Evolutionary conservation across 2,797 vertebrate genomes (phyloP), one percentile per base, ranked within the genome.

Genomic region (Coregonus suidteri): DNA sequence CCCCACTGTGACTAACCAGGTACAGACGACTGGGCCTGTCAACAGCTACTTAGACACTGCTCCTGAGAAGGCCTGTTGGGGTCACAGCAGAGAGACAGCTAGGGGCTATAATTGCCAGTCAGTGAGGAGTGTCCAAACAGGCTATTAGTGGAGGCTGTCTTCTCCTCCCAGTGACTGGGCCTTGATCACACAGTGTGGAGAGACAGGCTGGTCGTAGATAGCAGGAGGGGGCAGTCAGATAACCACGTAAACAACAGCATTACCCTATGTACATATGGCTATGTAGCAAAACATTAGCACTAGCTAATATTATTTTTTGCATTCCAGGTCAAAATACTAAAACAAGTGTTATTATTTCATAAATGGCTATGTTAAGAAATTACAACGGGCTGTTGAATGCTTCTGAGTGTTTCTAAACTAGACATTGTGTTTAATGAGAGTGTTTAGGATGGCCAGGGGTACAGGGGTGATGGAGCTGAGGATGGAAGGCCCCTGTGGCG

Each of bases 51-150:
- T 84, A 81, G 87, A 82, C 75, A 65, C 20, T 37, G 37, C 41
- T 41, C 37, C 25, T 20, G 73, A 20, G 20, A 11, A 3, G 41
- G 25, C 41, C 47, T 77, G 76, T 70, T 62, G 80, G 78, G 89
- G 83, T 89, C 85, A 87, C 81, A 31, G 56, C 74, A 88, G 80
- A 89, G 83, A 81, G 64, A 81, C 11, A 20, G 20, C 41, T 47
- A 47, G 41, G 14, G 66, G 71, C 81, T 85, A 74, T 88, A 87
- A 91, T 88, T 91, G 87, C 87, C 83, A 88, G 87, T 88, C 86
- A 83, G 83, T 68, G 83, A 90, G 81, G 80, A 87, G 85, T 89
- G 85, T 88, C 84, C 79, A 83, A 88, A 85, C 83, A 81, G 81
- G 78, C 71, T 80, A 75, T 84, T 84, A 84, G 82, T 87, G 78